Evolutionary conservation across 2,888 invertebrate genomes (phyloP).

Genomic region (Sericinus montela): DNA sequence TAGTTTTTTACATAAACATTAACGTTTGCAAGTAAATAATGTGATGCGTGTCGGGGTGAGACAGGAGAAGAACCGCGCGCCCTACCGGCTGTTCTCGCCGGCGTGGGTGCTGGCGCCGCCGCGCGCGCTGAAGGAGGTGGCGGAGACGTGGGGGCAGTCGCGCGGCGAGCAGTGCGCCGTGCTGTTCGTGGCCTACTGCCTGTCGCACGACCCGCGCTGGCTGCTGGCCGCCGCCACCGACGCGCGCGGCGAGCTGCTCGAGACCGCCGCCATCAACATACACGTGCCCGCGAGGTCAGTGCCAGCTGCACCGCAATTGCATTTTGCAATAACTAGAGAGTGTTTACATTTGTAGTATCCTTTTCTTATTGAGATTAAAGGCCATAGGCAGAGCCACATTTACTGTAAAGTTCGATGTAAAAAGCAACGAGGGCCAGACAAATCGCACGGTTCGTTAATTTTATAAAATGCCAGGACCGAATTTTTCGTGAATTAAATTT

Average conservation of each 20-base stretch:
- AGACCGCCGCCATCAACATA: conserved; percentile 96
- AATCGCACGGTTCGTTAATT: too few relatives aligned
- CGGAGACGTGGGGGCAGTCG: conserved; percentile 87
- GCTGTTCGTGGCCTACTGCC: conserved; percentile 96
- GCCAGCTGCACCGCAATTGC: neutral
- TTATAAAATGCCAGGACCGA: too few relatives aligned
- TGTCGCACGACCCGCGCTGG: conserved; percentile 98
- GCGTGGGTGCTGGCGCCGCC: conserved; percentile 95
- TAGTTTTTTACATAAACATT: too few relatives aligned
- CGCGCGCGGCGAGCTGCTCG: conserved; percentile 95
- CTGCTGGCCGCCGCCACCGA: conserved; percentile 96
- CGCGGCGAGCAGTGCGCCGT: conserved; percentile 85
- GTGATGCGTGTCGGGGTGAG: too few relatives aligned
- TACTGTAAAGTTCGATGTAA: too few relatives aligned
- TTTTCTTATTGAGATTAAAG: too few relatives aligned
- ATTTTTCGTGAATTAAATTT: too few relatives aligned
- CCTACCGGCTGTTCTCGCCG: conserved; percentile 93
- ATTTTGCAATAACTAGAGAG: too few relatives aligned
- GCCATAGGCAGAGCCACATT: too few relatives aligned
- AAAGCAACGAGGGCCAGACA: too few relatives aligned
- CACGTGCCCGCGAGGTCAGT: conserved; percentile 90
- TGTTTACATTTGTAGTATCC: too few relatives aligned
- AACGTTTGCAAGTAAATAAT: too few relatives aligned
- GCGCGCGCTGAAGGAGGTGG: conserved; percentile 89
- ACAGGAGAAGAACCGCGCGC: conserved; percentile 89